A percentile compares a stretch with the other conserved stretches of the same genome.
phyloP scores from a whole-genome alignment of 2,888 invertebrate species.

The Drosophila rellima region DNA sequence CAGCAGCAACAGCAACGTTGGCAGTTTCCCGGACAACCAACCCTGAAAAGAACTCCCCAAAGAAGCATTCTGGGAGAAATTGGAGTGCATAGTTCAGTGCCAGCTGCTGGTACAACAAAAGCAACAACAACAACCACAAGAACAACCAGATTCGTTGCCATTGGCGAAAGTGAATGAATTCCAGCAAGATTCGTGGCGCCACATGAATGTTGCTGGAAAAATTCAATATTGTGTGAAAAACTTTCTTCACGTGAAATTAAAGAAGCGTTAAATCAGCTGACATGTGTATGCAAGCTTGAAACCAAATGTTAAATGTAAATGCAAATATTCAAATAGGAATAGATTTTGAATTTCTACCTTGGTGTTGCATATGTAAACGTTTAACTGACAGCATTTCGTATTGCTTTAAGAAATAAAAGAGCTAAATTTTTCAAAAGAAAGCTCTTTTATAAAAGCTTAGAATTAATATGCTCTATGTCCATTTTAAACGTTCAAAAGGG shows the following conservation, averaged over 20 bases:
- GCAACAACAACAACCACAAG: slow-evolving; percentile 4
- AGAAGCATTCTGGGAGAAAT: slow-evolving; percentile 37
- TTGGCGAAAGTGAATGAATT: slow-evolving; percentile 74
- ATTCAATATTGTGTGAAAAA: slow-evolving; percentile 16
- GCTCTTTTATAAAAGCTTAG: neutral
- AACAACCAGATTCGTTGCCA: slow-evolving; percentile 41
- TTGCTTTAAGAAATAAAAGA: neutral
- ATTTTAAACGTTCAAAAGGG: neutral
- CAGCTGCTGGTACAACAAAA: slow-evolving; percentile 29
- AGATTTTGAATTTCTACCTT: neutral
- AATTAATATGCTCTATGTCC: no score
- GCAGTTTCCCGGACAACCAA: slow-evolving; percentile 31
- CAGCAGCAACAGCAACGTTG: slow-evolving; percentile 28
- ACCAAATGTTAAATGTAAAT: slow-evolving; percentile 1
- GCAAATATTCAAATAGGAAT: neutral
- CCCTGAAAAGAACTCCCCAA: slow-evolving; percentile 29
- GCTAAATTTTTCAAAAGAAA: neutral
- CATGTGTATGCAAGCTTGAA: neutral
- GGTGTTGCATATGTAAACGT: neutral
- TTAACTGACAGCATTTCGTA: neutral
- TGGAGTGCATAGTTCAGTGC: slow-evolving; percentile 47
- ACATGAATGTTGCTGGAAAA: slow-evolving; percentile 18
- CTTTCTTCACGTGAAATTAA: slow-evolving; percentile 22
- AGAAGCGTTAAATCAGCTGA: slow-evolving; percentile 1
- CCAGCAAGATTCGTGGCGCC: slow-evolving; percentile 56